phyloP scores from a whole-genome alignment of 2,797 vertebrate genomes.

The Monodelphis domestica region DNA sequence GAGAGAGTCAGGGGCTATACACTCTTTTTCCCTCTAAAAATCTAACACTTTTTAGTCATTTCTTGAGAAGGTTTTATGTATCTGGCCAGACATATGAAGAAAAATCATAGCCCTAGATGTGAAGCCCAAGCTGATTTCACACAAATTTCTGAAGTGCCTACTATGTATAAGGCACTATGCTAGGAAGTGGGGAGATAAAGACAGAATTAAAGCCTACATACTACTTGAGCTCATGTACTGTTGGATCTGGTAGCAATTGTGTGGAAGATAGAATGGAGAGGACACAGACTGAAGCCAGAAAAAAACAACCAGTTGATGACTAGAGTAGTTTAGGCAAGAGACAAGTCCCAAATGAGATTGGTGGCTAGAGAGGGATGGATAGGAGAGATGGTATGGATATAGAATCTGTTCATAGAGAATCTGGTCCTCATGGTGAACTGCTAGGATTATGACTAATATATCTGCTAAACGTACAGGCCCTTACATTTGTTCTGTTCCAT shows the following conservation, averaged over 20 bases:
- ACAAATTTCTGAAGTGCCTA: not conserved
- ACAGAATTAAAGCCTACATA: not conserved
- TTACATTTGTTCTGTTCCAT: not conserved
- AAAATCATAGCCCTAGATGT: not conserved
- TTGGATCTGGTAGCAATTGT: not conserved
- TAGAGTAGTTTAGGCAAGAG: not conserved
- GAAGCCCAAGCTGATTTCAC: not conserved
- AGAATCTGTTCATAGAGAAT: not conserved
- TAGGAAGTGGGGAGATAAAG: not conserved
- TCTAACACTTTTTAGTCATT: not conserved
- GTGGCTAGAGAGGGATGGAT: not conserved
- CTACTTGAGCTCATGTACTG: not conserved
- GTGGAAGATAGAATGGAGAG: not conserved
- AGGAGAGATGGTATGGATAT: not conserved
- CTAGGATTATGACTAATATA: not conserved
- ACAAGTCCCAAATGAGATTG: not conserved
- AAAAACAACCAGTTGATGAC: not conserved
- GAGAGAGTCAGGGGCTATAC: not conserved
- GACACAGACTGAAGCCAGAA: not conserved
- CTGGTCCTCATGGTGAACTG: not conserved
- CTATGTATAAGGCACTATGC: not conserved
- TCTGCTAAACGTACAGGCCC: not conserved
- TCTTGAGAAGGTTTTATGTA: not conserved
- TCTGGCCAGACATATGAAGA: not conserved
- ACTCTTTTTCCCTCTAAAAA: not conserved